phyloP scores from a whole-genome alignment of 2,888 invertebrate genomes.

The Incurvaria masculella region DNA sequence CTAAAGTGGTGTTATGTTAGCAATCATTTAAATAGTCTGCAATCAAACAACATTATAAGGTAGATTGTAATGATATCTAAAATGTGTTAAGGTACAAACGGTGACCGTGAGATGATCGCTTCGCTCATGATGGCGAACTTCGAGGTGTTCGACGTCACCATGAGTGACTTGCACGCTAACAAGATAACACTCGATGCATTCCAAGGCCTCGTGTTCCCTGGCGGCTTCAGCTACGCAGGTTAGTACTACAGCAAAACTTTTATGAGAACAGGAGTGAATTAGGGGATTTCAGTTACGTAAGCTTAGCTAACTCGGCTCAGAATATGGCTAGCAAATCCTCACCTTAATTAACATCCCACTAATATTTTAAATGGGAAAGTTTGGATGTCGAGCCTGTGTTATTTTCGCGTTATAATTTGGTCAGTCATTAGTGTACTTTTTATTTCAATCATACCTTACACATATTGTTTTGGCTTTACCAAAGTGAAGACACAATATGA shows the following conservation, averaged over 20 bases:
- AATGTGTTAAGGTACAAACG: slow-evolving; percentile 88
- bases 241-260: slow-evolving; percentile 13
- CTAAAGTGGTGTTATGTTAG: no score
- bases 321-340: no score
- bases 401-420: slow-evolving; percentile 1
- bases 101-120: slow-evolving; percentile 97
- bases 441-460: no score
- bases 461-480: no score
- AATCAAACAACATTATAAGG: no score
- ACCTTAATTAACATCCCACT: no score
- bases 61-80: no score
- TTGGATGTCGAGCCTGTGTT: slow-evolving; percentile 7
- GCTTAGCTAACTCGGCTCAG: no score
- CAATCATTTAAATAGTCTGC: no score
- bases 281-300: no score
- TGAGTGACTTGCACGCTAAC: slow-evolving; percentile 81
- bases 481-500: no score
- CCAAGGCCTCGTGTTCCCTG: slow-evolving; percentile 90
- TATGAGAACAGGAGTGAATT: not conserved
- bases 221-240: slow-evolving; percentile 99
- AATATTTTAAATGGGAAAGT: no score
- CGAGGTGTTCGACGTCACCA: slow-evolving; percentile 91
- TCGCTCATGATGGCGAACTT: slow-evolving; percentile 83
- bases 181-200: slow-evolving; percentile 74
- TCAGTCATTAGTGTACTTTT: not conserved